Base-by-base conservation (phyloP, 2,113 vertebrate species). In the Castor canadensis region DNA sequence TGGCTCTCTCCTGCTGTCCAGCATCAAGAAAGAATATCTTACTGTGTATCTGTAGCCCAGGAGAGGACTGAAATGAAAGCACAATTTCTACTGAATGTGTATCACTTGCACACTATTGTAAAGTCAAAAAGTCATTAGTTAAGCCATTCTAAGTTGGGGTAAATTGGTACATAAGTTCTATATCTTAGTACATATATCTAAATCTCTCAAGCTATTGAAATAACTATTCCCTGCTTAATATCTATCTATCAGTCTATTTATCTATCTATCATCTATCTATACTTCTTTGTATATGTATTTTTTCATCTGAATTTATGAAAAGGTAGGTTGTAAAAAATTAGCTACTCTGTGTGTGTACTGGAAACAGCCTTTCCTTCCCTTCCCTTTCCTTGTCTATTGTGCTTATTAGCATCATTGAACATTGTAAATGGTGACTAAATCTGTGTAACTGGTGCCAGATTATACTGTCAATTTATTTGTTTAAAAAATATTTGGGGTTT, bases 401-500 rank as follows among this genome's bases (percentile, higher is more conserved):
- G 9, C 22, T 73, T 32, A 1, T 75, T 92, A 84, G 13, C 54
- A 83, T 54, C 64, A 2, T 38, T 80, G 30, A 45, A 0, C 5
- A 40, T 73, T 88, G 16, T 81, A 91, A 85, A 54, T 80, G 3
- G 28, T 80, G 30, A 47, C 35, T 84, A 38, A 69, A 60, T n/a
- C 60, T 83, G 1, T 62, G 9, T 49, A 82, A 67, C 24, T 62
- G 5, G 40, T 93, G 13, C 69, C 28, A 40, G 10, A 60, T 87
- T 64, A 26, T 16, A 76, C 64, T 26, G 19, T 38, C 86, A 40
- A 85, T 80, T 54, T 43, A 38, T 52, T 85, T 93, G 35, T 88
- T 94, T n/a, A 85, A 85, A n/a, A 93, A 91, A 95, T 67, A 91
- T 49, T 35, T 13, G 88, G 54, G 54, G 24, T 87, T 79, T 76